Percentiles rank a stretch among this genome's conserved stretches.
These are phyloP conservation scores for Tichodroma muraria DNA, from an alignment of 2,113 vertebrate species.

Conservation along the genomic window DNA sequence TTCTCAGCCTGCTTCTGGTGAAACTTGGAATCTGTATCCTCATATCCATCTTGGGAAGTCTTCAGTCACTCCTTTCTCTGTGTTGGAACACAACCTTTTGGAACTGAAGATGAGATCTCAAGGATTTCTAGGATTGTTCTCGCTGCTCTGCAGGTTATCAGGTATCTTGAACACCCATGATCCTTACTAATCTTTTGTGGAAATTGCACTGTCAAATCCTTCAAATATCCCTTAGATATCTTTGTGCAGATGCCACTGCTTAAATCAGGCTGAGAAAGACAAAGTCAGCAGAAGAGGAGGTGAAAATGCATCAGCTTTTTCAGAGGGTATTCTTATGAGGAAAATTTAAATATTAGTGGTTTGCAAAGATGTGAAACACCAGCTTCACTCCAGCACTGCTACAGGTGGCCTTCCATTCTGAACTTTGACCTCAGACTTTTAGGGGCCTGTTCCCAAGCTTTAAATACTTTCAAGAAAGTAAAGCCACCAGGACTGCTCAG, in stretches of 20 bases:
- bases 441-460: background rate
- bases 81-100: background rate
- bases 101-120: background rate
- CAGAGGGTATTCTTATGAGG: background rate
- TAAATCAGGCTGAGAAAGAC: background rate
- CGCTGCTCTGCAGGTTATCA: background rate
- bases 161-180: background rate
- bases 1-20: background rate
- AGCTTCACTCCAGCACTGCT: background rate
- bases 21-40: background rate
- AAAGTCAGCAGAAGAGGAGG: background rate
- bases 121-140: constrained; percentile 32
- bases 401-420: background rate
- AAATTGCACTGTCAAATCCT: background rate
- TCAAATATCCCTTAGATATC: background rate
- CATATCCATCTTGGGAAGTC: background rate
- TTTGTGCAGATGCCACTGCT: background rate
- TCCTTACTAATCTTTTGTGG: background rate
- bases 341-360: background rate
- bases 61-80: background rate
- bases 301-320: background rate
- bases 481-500: constrained; percentile 8
- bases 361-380: background rate
- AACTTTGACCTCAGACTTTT: background rate
- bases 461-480: background rate